Conservation (phyloP, 1,140 invertebrate genomes). For the Alviniconcha marisindica region DNA sequence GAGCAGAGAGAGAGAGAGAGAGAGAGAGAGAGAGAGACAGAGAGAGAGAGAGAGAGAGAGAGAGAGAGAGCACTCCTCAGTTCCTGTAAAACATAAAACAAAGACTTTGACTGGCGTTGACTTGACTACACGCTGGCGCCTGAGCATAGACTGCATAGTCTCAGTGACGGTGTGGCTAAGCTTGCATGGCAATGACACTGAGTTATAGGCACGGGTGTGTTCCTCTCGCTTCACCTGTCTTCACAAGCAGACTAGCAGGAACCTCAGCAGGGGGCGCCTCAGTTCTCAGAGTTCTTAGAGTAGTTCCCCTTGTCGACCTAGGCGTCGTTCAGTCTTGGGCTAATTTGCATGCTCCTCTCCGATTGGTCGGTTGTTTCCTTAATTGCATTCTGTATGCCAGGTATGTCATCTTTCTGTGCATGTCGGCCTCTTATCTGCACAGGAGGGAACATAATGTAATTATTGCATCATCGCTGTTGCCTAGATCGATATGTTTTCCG, state of each 20-base stretch:
- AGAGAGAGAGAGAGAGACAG: not conserved
- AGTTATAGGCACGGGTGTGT: conserved; percentile 42
- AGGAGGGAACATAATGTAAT: too few relatives aligned
- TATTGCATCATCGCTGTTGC: too few relatives aligned
- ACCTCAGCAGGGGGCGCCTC: conserved; percentile 10
- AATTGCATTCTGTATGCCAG: too few relatives aligned
- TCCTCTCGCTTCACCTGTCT: conserved; percentile 40
- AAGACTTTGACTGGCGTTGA: too few relatives aligned
- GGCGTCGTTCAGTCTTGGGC: conserved; percentile 34
- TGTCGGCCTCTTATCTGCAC: too few relatives aligned
- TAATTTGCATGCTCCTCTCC: not conserved
- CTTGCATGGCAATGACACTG: conserved; percentile 33
- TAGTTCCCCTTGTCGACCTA: conserved; percentile 22
- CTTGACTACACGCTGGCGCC: not conserved
- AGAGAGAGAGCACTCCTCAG: not conserved
- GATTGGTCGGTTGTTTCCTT: too few relatives aligned
- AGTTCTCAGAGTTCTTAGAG: conserved; percentile 30
- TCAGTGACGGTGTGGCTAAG: conserved; percentile 9
- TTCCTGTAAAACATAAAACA: too few relatives aligned
- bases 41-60: not conserved
- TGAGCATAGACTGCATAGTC: not conserved
- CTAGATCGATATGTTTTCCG: too few relatives aligned
- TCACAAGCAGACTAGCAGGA: conserved; percentile 37
- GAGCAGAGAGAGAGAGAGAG: not conserved
- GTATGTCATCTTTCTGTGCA: too few relatives aligned